Evolutionary conservation across 2,888 invertebrate genomes (phyloP).

Genomic region (Chironomus riparius): DNA sequence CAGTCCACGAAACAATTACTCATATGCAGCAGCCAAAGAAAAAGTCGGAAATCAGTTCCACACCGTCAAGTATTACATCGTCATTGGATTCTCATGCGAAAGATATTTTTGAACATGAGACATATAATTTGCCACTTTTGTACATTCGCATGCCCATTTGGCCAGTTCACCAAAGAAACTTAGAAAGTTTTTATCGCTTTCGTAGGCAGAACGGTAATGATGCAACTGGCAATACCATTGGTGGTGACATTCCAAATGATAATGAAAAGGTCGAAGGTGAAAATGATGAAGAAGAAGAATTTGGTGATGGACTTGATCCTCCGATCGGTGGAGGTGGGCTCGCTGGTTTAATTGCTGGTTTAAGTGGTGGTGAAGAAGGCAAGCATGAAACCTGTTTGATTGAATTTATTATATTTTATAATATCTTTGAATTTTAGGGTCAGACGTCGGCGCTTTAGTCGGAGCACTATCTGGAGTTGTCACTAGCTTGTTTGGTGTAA

Average conservation of each 20-base stretch:
- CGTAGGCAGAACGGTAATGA: constrained; percentile 27
- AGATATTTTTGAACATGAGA: constrained; percentile 7
- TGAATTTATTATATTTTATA: background rate
- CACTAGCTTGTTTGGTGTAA: constrained; percentile 40
- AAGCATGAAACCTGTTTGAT: background rate
- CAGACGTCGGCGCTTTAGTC: constrained; percentile 41
- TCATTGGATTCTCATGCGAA: background rate
- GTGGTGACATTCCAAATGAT: background rate
- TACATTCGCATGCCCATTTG: constrained; percentile 12
- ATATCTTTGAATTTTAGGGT: constrained; percentile 28
- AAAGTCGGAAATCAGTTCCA: constrained; percentile 13
- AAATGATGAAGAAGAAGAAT: constrained; percentile 29
- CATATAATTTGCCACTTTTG: background rate
- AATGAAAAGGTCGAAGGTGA: too few species aligned
- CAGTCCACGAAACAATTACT: background rate
- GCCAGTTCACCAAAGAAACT: background rate
- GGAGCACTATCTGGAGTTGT: constrained; percentile 40
- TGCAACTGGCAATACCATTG: constrained; percentile 25
- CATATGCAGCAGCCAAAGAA: background rate
- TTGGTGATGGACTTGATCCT: constrained; percentile 27
- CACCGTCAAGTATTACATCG: constrained; percentile 5
- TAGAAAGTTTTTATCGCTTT: constrained; percentile 15
- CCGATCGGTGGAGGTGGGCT: constrained; percentile 33
- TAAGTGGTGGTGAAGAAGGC: constrained; percentile 43
- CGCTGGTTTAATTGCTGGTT: constrained; percentile 38